Base-by-base conservation (phyloP, 2,888 invertebrate genomes). In the Coecobrya sp. region DNA sequence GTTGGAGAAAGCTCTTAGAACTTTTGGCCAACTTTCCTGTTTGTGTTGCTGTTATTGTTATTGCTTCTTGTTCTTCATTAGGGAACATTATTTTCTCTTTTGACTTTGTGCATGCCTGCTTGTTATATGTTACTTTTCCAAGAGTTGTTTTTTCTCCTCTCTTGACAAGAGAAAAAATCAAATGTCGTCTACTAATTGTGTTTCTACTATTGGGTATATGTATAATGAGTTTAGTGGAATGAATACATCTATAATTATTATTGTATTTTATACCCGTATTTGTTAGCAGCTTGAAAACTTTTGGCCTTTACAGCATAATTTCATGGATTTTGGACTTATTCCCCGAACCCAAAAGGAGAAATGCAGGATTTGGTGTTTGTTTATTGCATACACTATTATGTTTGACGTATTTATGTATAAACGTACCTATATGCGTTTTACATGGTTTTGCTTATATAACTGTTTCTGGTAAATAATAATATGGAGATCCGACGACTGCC, bases 1-100 rank as follows among this genome's bases (percentile, higher is more conserved):
- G 79, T 79, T 52, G 79, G 79, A 79, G 79, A 79, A 79, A 79
- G 79, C 30, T 86, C 25, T 86, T 49, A 30, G 27, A 86, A 86
- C 11, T 85, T 85, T 65, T n/a, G 86, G 16, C 7, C 11, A 70
- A n/a, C 16, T 73, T 55, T 52, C 25, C 49, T 76, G 76, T 76
- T 76, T 76, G 70, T 52, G 52, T 79, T 79, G 25, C 25, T 49
- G 19, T 45, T 70, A 22, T 11, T 76, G 22, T 42, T n/a, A 5
- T 79, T 85, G 11, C 79, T 52, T 52, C n/a, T 79, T 79, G 52
- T 22, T 79, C 79, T 79, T 79, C 79, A 79, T 55, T 79, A 79
- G 79, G 79, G 42, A 52, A 79, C 52, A 55, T 70, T 70, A 70
- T 73, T 36, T 73, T 73, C 70, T 22, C 42, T 42, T 73, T 73